These are phyloP conservation scores for Sinocyclocheilus grahami DNA, from an alignment of 2,113 vertebrate genomes.

Conservation along the genomic window DNA sequence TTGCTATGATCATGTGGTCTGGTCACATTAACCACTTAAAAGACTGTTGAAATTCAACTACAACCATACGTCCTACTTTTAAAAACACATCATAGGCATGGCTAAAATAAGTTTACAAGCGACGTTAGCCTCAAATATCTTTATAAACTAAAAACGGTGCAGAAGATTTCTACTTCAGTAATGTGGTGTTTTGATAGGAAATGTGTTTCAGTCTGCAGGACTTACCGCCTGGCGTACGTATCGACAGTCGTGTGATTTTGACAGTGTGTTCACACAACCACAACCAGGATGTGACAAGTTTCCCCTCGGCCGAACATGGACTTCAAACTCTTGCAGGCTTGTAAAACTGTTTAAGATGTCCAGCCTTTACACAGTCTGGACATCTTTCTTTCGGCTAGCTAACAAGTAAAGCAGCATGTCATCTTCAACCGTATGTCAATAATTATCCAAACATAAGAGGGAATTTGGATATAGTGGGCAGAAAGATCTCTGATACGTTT, in stretches of 20 bases:
- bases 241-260: background rate
- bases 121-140: background rate
- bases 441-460: background rate
- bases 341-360: background rate
- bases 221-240: background rate
- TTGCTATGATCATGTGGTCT: background rate
- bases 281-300: background rate
- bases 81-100: background rate
- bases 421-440: background rate
- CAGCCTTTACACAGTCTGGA: background rate
- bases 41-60: background rate
- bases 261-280: background rate
- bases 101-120: background rate
- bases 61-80: background rate
- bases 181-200: background rate
- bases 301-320: background rate
- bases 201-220: background rate
- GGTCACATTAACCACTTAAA: background rate
- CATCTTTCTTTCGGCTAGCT: too few species aligned
- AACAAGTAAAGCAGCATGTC: background rate
- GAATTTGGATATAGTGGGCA: background rate
- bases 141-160: background rate
- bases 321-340: slow-evolving; percentile 14
- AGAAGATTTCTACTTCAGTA: background rate
- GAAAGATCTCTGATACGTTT: background rate